Base-by-base conservation (phyloP, 2,888 invertebrate genomes). In the Cryptus armator region DNA sequence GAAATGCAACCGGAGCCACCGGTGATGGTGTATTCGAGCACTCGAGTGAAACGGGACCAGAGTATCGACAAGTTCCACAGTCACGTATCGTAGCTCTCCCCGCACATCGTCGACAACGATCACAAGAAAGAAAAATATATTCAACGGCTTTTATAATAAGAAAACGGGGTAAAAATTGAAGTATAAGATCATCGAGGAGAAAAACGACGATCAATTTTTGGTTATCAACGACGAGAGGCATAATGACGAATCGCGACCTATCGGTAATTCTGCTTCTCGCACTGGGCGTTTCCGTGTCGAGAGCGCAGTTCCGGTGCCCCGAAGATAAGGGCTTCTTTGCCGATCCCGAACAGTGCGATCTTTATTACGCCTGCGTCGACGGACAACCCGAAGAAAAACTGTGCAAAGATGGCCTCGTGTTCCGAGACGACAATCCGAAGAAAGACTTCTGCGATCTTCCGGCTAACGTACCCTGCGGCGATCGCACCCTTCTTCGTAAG, bases 361-460 rank as follows among this genome's bases (percentile, higher is more conserved):
- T 97, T 86, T 97, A 97, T 93, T 97, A 97, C 94, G 95, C 95
- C 90, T 97, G 97, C 94, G 94, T 94, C 80, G 95, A 96, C 93
- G 96, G 96, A 37, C 94, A 94, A 81, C 93, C 96, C 3, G 96
- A 96, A 92, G 94, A 95, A 81, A 96, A 95, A 88, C 94, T 97
- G 14, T 97, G 97, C 92, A 97, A 97, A 0, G 97, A 97, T 87
- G 97, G 97, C 1, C 94, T 97, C 46, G 96, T 97, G 29, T 97
- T 97, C 93, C 95, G 96, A 81, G 96, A 96, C 87, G 95, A 95
- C 87, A 96, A 96, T 91, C 95, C 97, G 0, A 96, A 95, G 92
- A 96, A 96, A 88, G 97, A 97, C 88, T 94, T 95, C 66, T 97
- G 97, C 90, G 97, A 97, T 90, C 96, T 97, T 86, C 97, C 97